phyloP scores from a whole-genome alignment of 2,113 vertebrate genomes.

The Heterochromis multidens region DNA sequence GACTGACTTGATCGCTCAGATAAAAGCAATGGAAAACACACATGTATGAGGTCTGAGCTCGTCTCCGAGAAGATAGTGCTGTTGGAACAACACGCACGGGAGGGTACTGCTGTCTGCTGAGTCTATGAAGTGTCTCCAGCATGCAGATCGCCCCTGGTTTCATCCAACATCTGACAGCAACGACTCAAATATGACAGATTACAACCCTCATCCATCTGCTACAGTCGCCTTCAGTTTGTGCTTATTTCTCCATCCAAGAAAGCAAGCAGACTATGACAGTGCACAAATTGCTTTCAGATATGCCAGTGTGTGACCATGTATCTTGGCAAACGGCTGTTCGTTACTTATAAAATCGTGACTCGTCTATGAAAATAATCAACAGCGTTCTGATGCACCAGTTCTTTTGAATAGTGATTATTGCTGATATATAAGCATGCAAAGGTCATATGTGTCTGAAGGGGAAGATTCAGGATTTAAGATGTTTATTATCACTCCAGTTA shows the following conservation, averaged over 20 bases:
- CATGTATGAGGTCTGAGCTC: background rate
- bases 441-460: background rate
- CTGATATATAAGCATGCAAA: background rate
- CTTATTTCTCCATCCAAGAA: slow-evolving; percentile 3
- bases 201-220: slow-evolving; percentile 8
- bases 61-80: slow-evolving; percentile 6
- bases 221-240: background rate
- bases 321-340: background rate
- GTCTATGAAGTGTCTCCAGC: slow-evolving; percentile 23
- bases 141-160: background rate
- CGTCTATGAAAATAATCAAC: background rate
- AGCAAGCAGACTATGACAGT: background rate
- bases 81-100: background rate
- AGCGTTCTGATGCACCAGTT: background rate
- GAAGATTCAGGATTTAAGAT: background rate
- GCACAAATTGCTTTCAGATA: slow-evolving; percentile 7
- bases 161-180: slow-evolving; percentile 17
- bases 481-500: background rate
- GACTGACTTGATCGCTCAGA: slow-evolving; percentile 5
- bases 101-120: background rate
- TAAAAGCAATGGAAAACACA: slow-evolving; percentile 32
- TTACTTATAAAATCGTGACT: background rate
- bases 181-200: background rate
- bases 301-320: background rate
- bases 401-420: background rate